phyloP scores from a whole-genome alignment of 2,797 vertebrate species.

The Poeciliopsis presidionis region DNA sequence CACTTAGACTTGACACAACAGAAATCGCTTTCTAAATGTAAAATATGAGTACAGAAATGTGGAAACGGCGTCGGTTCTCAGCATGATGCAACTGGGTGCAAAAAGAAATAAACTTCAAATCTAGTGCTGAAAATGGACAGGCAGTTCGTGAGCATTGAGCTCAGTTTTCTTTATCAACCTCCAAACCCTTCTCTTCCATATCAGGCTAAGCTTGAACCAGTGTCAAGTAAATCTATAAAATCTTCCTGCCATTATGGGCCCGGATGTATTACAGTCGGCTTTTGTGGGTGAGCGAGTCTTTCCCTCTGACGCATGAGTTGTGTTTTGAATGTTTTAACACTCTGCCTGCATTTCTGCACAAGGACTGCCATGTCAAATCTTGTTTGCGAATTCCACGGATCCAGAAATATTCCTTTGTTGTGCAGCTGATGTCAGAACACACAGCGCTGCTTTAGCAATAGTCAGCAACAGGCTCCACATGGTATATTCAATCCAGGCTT shows the following conservation, averaged over 20 bases:
- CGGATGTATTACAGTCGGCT: not conserved
- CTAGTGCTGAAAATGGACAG: conserved; percentile 51
- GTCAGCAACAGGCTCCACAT: not conserved
- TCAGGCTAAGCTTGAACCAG: conserved; percentile 12
- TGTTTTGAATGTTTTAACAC: conserved; percentile 13
- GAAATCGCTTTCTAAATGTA: conserved; percentile 12
- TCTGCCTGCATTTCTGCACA: conserved; percentile 12
- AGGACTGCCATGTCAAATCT: conserved; percentile 31
- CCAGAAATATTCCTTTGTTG: conserved; percentile 11
- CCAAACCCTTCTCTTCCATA: conserved; percentile 12
- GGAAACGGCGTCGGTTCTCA: conserved; percentile 42
- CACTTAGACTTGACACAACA: not conserved
- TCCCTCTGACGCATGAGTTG: conserved; percentile 18
- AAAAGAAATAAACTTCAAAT: conserved; percentile 53
- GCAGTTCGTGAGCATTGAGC: conserved; percentile 33
- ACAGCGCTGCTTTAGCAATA: conserved; percentile 1
- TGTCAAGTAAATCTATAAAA: conserved; percentile 10
- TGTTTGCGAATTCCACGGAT: conserved; percentile 30
- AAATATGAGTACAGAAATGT: conserved; percentile 37
- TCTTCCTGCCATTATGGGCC: rapidly evolving
- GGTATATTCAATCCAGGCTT: not conserved
- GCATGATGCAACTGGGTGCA: conserved; percentile 75
- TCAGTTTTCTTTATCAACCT: conserved; percentile 31
- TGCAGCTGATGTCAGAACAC: conserved; percentile 27
- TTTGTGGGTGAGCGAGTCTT: conserved; percentile 1